Base-by-base conservation (phyloP, 2,797 vertebrate species). In the Eulemur coronatus region DNA sequence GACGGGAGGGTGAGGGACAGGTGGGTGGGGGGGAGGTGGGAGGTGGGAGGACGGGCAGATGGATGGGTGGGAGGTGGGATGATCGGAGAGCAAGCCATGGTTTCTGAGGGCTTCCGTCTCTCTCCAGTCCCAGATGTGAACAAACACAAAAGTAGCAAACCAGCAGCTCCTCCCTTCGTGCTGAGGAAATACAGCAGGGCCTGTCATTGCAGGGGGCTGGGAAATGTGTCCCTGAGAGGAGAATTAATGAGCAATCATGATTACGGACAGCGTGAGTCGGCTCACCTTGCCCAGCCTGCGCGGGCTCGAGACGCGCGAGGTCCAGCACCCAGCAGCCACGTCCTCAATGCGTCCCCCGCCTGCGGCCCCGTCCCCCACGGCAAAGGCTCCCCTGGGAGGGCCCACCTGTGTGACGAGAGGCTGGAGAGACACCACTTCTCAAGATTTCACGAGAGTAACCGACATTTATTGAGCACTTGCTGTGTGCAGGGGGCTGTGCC, bases 141-240 rank as follows among this genome's bases (percentile, higher is more conserved):
- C 72, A 79, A 55, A 65, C 30, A 2, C 11, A 63, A 33, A 91
- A 43, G n/a, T 30, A 84, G 41, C 33, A 24, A 50, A 4, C 79
- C 35, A 41, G 84, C 73, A 61, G 61, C 84, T 92, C 69, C 89
- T 65, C 85, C 92, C 94, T 61, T 92, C 94, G 78, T 91, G 96
- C 85, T 0, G 65, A 11, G 0, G 38, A 89, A 86, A 96, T 92
- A 91, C 86, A 90, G 59, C 67, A 59, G 96, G 96, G 89, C 96
- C 97, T 96, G 97, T 97, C 96, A 75, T 90, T 98, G 97, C 97
- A 95, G 84, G 55, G n/a, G 73, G 97, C 97, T 41, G 2, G 98
- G 98, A 95, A 97, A 28, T 95, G 91, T 98, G 93, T 97, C 97
- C 97, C 82, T 30, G 89, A 94, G 93, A 95, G 96, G 93, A 67